Base-by-base conservation (phyloP, 1,140 invertebrate species). In the Hylyphantes graminicola region DNA sequence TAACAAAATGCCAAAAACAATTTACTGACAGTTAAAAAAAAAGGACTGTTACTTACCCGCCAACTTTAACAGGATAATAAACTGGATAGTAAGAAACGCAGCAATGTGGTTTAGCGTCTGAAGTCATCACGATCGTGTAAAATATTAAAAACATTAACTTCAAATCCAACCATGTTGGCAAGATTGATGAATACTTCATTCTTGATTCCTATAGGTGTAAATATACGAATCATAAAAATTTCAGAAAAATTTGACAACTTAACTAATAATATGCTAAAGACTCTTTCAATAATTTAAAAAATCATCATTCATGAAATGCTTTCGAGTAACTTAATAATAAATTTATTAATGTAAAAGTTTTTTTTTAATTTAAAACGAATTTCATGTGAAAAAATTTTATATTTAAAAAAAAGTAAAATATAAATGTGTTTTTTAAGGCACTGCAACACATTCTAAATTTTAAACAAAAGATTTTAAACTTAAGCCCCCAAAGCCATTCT, bases 41-140 rank as follows among this genome's bases (percentile, higher is more conserved):
- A n/a, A n/a, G n/a, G n/a, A n/a, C n/a, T n/a, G n/a, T n/a, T n/a
- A n/a, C n/a, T n/a, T n/a, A n/a, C n/a, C 76, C 76, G 17, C 76
- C 76, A 78, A 78, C 76, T 54, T 78, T 61, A 10, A 78, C 76
- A 1, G 76, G 76, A 21, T 78, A 78, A 15, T 78, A 78, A 12
- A 78, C 61, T 17, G 76, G 76, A 54, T 78, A 78, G 12, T 78
- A 78, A 13, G 35, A 48, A 8, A 54, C 50, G 51, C 76, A 78
- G 21, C 61, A 64, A 51, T n/a, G 3, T n/a, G 35, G 10, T 19
- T 51, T 2, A 50, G 21, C 61, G 17, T 76, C 55, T n/a, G 59
- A 8, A 35, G n/a, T n/a, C n/a, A 63, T 17, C n/a, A 5, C 35
- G 7, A 48, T 17, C 15, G 67, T 48, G 9, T 63, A n/a, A 7